A percentile compares a stretch with the other conserved stretches of the same genome.
These are phyloP conservation scores for Anthopleura sola DNA, from an alignment of 64 coral and sea anemone species.

Conservation along the genomic window DNA sequence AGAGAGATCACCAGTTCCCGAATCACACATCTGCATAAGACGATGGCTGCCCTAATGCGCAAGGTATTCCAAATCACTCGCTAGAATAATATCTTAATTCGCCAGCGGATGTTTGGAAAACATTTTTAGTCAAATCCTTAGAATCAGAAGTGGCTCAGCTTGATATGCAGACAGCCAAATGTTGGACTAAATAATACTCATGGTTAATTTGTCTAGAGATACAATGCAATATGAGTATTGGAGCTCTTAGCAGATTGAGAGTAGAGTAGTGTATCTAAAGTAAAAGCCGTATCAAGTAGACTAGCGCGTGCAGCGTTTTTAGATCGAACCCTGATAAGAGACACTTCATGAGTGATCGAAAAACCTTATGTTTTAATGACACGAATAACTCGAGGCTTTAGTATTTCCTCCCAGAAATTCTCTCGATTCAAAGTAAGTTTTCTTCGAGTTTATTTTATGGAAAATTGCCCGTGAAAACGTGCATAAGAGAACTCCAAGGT, in stretches of 20 bases:
- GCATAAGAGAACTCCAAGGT: background rate
- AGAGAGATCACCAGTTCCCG: background rate
- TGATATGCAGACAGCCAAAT: background rate
- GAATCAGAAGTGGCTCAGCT: background rate
- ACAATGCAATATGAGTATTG: conserved; percentile 12
- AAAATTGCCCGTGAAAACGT: background rate
- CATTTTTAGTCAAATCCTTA: conserved; percentile 14
- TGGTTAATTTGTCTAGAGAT: background rate
- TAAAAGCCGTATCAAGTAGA: conserved; percentile 5
- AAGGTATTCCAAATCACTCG: conserved; percentile 3
- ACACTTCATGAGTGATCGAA: conserved; percentile 20
- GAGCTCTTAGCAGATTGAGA: background rate
- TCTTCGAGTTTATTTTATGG: background rate
- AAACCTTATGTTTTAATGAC: background rate
- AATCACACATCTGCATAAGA: conserved; percentile 3
- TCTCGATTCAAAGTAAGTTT: background rate
- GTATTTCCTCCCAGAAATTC: background rate
- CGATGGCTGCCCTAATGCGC: background rate
- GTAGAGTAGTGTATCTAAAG: conserved; percentile 13
- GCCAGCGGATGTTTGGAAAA: conserved; percentile 18
- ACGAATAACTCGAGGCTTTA: background rate
- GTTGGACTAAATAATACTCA: background rate
- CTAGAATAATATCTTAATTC: conserved; percentile 14
- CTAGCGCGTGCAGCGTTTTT: conserved; percentile 21
- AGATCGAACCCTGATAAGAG: conserved; percentile 18